phyloP scores from a whole-genome alignment of 2,113 vertebrate species.

The Zapornia atra region DNA sequence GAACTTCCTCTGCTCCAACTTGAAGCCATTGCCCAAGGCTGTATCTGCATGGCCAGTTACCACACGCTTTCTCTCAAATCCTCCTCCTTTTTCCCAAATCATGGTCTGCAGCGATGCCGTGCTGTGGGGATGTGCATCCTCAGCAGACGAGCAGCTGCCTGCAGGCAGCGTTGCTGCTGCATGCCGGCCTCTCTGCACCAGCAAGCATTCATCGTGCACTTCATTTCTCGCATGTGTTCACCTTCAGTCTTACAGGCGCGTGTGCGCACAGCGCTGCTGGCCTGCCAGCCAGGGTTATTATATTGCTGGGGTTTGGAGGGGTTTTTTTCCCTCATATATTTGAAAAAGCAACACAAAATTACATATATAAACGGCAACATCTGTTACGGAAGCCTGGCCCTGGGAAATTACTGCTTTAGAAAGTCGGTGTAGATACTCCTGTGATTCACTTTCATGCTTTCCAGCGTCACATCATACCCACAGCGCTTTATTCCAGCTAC shows the following conservation, averaged over 20 bases:
- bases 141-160: not conserved
- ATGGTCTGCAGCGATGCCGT: not conserved
- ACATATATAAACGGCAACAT: not conserved
- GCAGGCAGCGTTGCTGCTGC: not conserved
- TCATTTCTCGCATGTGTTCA: not conserved
- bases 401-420: constrained; percentile 35
- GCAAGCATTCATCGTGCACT: not conserved
- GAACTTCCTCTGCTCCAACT: no score
- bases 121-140: not conserved
- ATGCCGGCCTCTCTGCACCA: not conserved
- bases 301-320: not conserved
- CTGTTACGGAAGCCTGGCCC: constrained; percentile 24
- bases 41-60: rapidly evolving
- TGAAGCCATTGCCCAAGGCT: no score
- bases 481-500: constrained; percentile 7
- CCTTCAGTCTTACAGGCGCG: not conserved
- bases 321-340: not conserved
- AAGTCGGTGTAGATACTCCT: not conserved
- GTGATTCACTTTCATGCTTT: constrained; percentile 35
- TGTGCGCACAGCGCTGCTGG: not conserved
- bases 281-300: not conserved
- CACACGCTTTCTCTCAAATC: not conserved
- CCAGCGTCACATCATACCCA: constrained; percentile 41
- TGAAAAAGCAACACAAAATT: not conserved
- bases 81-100: not conserved